Base-by-base conservation (phyloP, 2,888 invertebrate genomes). In the Eurytoma californica region DNA sequence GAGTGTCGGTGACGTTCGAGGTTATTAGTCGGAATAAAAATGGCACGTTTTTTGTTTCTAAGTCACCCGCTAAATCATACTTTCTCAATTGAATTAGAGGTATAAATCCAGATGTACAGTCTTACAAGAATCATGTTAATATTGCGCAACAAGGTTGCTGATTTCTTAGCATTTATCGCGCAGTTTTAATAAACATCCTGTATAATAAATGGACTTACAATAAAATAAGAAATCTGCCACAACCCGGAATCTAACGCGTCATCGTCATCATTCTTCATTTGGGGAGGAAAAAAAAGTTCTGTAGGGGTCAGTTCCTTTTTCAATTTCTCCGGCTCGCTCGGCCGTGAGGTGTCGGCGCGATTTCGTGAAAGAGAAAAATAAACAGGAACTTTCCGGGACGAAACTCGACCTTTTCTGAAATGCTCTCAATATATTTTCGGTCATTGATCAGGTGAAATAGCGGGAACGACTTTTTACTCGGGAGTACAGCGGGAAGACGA, bases 261-360 rank as follows among this genome's bases (percentile, higher is more conserved):
- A 69, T 39, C 47, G 30, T 69, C 69, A 69, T 58, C 47, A 69
- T 58, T 69, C 69, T 58, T 58, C 20, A 69, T 69, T 69, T 69
- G 14, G 57, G 16, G n/a, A n/a, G 47, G 4, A 9, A 7, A 47
- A 69, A 69, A 47, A 5, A 5, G 20, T 69, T 58, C 57, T 58
- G 16, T 24, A 24, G 13, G 68, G 68, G 18, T 61, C 30, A 53
- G 39, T 72, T 72, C 51, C 49, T 24, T 70, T 70, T 60, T 60
- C 58, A 60, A 68, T 55, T 69, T 70, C 24, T 16, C 18, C 57
- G 2, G 20, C 39, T 39, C 39, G 39, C 39, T 39, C 9, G 39
- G 9, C 39, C 39, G 39, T 39, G 5, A 16, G 24, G 28, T 67
- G 39, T n/a, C 39, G 39, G 39, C 16, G 51, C 39, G 20, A 20